Evolutionary conservation across 2,888 invertebrate species (phyloP), one percentile per base, ranked within the genome.

Genomic region (Andrena hattorfiana): DNA sequence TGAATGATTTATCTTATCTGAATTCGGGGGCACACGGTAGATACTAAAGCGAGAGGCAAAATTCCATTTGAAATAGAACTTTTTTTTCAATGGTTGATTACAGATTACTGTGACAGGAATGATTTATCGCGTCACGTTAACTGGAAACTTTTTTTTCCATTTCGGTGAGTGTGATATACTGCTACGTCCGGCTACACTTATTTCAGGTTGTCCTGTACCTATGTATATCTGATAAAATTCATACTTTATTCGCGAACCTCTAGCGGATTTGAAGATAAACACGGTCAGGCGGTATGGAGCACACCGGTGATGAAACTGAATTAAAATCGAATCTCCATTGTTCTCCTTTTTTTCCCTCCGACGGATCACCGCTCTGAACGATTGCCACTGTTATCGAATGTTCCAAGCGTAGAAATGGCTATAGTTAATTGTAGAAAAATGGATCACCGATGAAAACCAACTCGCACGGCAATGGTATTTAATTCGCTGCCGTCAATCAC

Each of bases 221-320:
- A 32, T 32, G n/a, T 26, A 23, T 28, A 62, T 23, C 42, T 42
- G 23, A 51, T 26, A 3, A 49, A 32, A 49, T 32, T 74, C 23
- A 2, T 28, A 23, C 16, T 67, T 49, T n/a, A 13, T 26, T 20
- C 5, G 5, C n/a, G 4, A 60, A 67, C 51, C 7, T 66, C 49
- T 42, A 7, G 16, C 8, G n/a, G 10, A 32, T 67, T 60, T 35
- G 8, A 23, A 28, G 28, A 77, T 60, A 60, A 74, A 60, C 20
- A 26, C 42, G 16, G 28, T 2, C 8, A n/a, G n/a, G 8, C 4
- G 23, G 26, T 51, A 35, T 62, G 28, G 64, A 16, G 35, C 28
- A 23, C 23, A 66, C 26, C 60, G 62, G 48, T 64, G 68, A 76
- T 23, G 30, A 49, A 79, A 76, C 48, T 30, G 49, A 63, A 81